Base-by-base conservation (phyloP, 1,140 invertebrate genomes). In the Scaptomyza graminum region DNA sequence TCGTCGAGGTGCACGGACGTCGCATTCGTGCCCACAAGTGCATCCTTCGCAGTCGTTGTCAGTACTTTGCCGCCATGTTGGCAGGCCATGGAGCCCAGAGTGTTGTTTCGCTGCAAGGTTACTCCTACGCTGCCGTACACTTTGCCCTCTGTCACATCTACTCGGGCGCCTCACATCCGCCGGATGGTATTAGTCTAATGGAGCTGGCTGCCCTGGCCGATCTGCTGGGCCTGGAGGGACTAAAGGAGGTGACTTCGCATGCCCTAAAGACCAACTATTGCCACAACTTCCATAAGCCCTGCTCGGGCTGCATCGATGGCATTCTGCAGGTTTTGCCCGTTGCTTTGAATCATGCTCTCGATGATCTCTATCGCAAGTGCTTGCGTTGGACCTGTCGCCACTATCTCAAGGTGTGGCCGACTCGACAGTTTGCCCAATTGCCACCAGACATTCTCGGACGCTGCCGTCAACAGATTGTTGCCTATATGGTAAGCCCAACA, bases 141-240 rank as follows among this genome's bases (percentile, higher is more conserved):
- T 98, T 98, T 93, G 96, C 96, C 0, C 90, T 98, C 50, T 97
- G 97, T 76, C 97, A 98, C 91, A 97, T 98, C 51, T 98, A 98
- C 79, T 97, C 97, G 73, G 97, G 97, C 3, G 95, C 96, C 13
- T 95, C 96, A 46, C 95, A 96, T 74, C 96, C 96, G 0, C 96
- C 96, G 2, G 96, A 97, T 75, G 94, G 95, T 1, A 95, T 97
- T 63, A 96, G 95, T 89, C 94, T 98, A 28, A 95, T 96, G 49
- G 97, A 98, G 91, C 91, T 98, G 57, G 95, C 97, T 0, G 96
- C 96, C 0, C 90, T 98, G 50, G 96, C 97, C 3, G 97, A 98
- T 92, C 96, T 98, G 94, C 92, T 98, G 13, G 96, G 96, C 11
- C 91, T 98, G 4, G 96, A 98, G 92, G 97, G 97, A 3, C 92